Conservation (phyloP, 1,140 invertebrate genomes). For the Vollenhovia emeryi region DNA sequence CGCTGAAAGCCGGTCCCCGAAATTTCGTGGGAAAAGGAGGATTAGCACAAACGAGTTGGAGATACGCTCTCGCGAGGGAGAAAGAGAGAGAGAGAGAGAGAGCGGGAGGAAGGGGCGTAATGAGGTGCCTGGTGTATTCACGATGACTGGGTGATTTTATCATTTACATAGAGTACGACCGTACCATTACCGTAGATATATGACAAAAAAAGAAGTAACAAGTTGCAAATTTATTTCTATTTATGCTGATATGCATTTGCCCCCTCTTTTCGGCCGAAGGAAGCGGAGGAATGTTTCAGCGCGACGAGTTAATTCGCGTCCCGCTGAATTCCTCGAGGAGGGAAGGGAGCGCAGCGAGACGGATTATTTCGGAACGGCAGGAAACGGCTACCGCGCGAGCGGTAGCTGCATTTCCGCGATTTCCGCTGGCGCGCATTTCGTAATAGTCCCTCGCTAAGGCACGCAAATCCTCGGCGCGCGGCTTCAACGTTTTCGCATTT, state of each 20-base stretch:
- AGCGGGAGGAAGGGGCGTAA: background rate
- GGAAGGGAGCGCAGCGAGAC: background rate
- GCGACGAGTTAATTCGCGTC: constrained; percentile 24
- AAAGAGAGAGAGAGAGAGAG: background rate
- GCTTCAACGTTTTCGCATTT: background rate
- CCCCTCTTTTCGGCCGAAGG: background rate
- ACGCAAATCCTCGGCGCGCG: constrained; percentile 15
- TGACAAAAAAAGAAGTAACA: too few relatives aligned
- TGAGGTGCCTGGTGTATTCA: background rate
- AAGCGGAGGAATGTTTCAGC: background rate
- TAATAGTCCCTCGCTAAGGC: background rate
- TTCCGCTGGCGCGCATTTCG: background rate
- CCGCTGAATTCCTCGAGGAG: constrained; percentile 10
- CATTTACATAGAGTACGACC: too few relatives aligned
- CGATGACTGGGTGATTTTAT: background rate
- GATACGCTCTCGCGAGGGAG: background rate
- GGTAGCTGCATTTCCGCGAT: constrained; percentile 29
- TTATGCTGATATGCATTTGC: too few relatives aligned
- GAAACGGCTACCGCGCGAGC: background rate
- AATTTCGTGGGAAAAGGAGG: background rate
- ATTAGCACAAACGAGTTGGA: background rate
- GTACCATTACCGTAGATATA: too few relatives aligned
- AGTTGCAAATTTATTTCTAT: background rate
- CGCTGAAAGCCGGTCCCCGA: background rate
- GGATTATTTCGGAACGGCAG: constrained; percentile 27